Base-by-base conservation (phyloP, 2,888 invertebrate genomes). In the Argynnis bischoffii region DNA sequence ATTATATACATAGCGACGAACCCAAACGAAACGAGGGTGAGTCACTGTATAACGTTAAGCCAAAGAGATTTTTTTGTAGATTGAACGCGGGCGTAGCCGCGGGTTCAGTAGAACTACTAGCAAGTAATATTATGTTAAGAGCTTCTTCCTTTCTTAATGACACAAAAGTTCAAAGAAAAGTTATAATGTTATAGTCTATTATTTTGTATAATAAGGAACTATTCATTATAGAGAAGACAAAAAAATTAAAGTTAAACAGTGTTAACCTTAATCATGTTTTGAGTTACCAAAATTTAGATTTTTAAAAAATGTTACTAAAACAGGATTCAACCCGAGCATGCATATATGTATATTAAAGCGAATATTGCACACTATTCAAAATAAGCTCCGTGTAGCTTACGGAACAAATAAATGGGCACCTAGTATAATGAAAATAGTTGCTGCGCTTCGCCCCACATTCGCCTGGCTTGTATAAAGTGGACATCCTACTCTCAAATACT, bases 341-440 rank as follows among this genome's bases (percentile, higher is more conserved):
- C 4, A 41, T 31, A 48, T 13, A 11, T 35, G 21, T 68, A 46
- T 60, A 55, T 67, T 55, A 56, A 65, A 65, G 48, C 47, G 67
- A 69, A 75, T 74, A 72, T 75, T 59, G 69, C 68, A 64, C 70
- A 72, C 73, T 74, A 74, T 76, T 77, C 74, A 77, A 76, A 78
- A 78, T 78, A 76, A 73, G 74, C 76, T 75, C 69, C 63, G 57
- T 72, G 69, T 55, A 74, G 75, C 75, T 73, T 73, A 72, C 71
- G 70, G 66, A 72, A 76, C 73, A 77, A 76, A 76, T 76, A 77
- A 78, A 78, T 79, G 76, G 74, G 73, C 76, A 77, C 77, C 76
- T 77, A 77, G 77, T 75, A 74, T 81, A 85, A 83, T 86, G 81
- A 81, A 82, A 84, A 83, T 84, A 81, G 82, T 83, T 82, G 73